Percentiles rank a stretch among this genome's conserved stretches.
Evolutionary conservation across 2,113 vertebrate species (phyloP).

Genomic region (Blennius ocellaris): DNA sequence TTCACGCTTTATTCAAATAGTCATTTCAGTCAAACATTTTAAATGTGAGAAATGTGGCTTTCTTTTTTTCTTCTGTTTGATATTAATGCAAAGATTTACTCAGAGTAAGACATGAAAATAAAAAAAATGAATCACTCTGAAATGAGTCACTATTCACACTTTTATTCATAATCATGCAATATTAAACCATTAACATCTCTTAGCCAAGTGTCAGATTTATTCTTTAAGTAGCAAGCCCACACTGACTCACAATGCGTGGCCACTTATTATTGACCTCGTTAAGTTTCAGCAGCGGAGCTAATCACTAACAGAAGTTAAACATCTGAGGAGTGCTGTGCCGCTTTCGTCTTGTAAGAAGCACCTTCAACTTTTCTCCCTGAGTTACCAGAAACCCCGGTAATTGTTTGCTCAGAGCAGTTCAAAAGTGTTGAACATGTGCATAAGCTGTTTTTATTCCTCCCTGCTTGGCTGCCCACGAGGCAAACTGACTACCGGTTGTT

Average conservation of each 20-base stretch:
- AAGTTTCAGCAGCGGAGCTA: conserved; percentile 15
- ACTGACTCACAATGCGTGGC: conserved; percentile 12
- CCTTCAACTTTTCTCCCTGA: conserved; percentile 47
- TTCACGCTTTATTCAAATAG: not conserved
- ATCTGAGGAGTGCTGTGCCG: conserved; percentile 53
- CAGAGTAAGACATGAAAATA: not conserved
- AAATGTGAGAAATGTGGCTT: not conserved
- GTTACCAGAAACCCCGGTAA: conserved; percentile 55
- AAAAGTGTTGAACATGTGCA: conserved; percentile 73
- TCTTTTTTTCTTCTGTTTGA: not conserved
- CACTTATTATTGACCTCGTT: conserved; percentile 19
- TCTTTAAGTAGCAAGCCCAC: not conserved
- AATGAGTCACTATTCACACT: conserved; percentile 23
- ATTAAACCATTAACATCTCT: not conserved
- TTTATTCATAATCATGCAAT: conserved; percentile 17
- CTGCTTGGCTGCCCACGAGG: conserved; percentile 74
- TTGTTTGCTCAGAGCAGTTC: conserved; percentile 71
- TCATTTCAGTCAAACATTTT: conserved; percentile 1
- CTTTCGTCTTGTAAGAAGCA: conserved; percentile 27
- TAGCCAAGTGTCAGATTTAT: not conserved
- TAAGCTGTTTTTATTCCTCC: conserved; percentile 76
- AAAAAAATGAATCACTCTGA: conserved; percentile 2
- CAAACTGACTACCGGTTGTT: conserved; percentile 83
- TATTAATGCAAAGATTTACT: conserved; percentile 23
- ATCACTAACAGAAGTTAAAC: conserved; percentile 56